Percentiles rank a stretch among this genome's conserved stretches.
phyloP scores from a whole-genome alignment of 2,113 vertebrate genomes.

The Psophia crepitans region DNA sequence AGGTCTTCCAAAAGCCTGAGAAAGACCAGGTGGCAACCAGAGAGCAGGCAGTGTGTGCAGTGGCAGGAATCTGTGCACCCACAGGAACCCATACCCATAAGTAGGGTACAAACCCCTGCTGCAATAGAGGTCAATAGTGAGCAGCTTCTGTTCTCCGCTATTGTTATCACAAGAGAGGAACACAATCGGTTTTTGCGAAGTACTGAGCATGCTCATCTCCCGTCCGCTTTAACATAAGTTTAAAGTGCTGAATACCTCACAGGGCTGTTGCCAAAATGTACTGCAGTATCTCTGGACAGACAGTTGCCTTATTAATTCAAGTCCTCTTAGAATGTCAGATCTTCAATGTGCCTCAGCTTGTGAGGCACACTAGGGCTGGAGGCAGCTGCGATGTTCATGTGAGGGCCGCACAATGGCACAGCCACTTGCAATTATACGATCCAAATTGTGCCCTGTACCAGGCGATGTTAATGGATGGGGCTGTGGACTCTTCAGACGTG shows the following conservation, averaged over 20 bases:
- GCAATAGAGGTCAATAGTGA: neutral
- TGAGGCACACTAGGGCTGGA: neutral
- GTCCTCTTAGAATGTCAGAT: neutral
- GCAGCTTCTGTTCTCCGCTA: neutral
- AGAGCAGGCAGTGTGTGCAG: neutral
- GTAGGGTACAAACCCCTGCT: neutral
- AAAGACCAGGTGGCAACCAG: neutral
- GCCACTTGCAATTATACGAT: neutral
- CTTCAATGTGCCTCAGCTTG: neutral
- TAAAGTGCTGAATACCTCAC: neutral
- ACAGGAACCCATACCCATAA: neutral
- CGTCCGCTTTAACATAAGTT: neutral
- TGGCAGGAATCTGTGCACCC: neutral
- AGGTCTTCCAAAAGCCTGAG: neutral
- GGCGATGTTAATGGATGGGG: neutral
- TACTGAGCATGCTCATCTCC: neutral
- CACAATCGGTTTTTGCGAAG: neutral
- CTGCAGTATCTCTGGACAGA: neutral
- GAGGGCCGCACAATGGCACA: neutral
- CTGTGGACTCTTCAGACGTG: neutral
- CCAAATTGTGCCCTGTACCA: neutral
- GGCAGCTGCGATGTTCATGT: neutral
- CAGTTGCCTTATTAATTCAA: neutral
- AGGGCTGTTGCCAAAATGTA: neutral
- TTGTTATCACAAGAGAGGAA: neutral